phyloP scores from a whole-genome alignment of 2,888 invertebrate species.

The Yponomeuta evonymella region DNA sequence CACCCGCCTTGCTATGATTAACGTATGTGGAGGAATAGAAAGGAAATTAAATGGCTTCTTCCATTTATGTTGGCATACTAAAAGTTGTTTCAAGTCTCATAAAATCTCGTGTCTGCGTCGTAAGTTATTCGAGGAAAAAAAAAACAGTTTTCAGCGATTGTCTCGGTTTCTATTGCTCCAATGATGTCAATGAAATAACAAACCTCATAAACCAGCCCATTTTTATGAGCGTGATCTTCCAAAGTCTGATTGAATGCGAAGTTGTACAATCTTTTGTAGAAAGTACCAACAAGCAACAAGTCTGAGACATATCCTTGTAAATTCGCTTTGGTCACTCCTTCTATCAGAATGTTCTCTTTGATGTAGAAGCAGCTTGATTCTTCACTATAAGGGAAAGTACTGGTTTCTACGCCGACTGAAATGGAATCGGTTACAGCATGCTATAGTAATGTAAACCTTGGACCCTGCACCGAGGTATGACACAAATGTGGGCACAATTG shows the following conservation, averaged over 20 bases:
- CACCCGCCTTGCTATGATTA: too few species aligned
- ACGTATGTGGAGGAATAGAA: too few species aligned
- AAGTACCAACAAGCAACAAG: slow-evolving; percentile 57
- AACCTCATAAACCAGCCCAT: slow-evolving; percentile 68
- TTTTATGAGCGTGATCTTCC: slow-evolving; percentile 52
- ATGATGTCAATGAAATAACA: slow-evolving; percentile 17
- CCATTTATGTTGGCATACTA: too few species aligned
- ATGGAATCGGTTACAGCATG: slow-evolving; percentile 20
- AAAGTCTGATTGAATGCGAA: slow-evolving; percentile 55
- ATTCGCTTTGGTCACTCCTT: slow-evolving; percentile 62
- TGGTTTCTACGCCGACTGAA: slow-evolving; percentile 77
- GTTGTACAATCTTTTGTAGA: slow-evolving; percentile 56
- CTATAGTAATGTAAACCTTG: too few species aligned
- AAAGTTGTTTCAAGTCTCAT: too few species aligned
- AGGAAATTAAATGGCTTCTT: not conserved
- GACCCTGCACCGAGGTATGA: too few species aligned
- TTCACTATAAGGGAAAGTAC: slow-evolving; percentile 64
- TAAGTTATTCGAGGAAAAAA: too few species aligned
- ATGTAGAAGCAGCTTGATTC: slow-evolving; percentile 60
- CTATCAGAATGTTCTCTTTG: slow-evolving; percentile 57
- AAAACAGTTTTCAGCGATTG: too few species aligned
- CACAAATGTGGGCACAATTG: too few species aligned
- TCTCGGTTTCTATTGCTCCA: too few species aligned
- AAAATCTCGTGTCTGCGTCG: too few species aligned
- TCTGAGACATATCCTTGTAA: slow-evolving; percentile 53